Conservation (phyloP, 2,113 vertebrate genomes). For the Phocoena phocoena region DNA sequence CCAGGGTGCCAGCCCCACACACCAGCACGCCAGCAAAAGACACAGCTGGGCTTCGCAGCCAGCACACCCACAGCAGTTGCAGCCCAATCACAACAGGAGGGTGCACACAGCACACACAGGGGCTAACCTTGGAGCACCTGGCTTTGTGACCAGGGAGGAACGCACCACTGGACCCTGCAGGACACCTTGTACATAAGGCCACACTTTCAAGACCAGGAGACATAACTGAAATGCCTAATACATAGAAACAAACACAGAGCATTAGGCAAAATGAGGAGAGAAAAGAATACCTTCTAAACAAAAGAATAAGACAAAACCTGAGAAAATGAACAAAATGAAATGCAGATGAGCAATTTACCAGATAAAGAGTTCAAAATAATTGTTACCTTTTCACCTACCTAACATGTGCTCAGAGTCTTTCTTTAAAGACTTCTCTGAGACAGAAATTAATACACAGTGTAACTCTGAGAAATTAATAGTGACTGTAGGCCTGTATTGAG, state of each 20-base stretch:
- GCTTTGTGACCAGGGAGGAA: background rate
- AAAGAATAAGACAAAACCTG: background rate
- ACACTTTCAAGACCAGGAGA: background rate
- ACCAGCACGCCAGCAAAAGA: background rate
- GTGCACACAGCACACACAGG: background rate
- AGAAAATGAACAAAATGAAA: background rate
- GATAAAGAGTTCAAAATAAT: background rate
- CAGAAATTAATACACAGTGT: background rate
- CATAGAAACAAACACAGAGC: background rate
- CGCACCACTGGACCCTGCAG: background rate
- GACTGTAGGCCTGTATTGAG: background rate
- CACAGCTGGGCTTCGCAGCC: background rate
- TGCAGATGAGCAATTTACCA: background rate
- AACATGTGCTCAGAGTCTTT: background rate
- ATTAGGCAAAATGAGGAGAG: background rate
- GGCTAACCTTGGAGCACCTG: no score
- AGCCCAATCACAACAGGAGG: background rate
- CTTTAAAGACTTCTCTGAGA: background rate
- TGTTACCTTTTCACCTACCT: background rate
- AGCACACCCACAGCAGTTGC: background rate
- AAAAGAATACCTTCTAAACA: background rate
- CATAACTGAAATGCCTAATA: background rate
- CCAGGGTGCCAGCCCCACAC: background rate
- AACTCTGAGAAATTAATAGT: background rate
- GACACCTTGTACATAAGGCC: background rate